Percentiles rank a stretch among this genome's conserved stretches.
Conservation (phyloP, 2,797 vertebrate genomes). For the Girardinus metallicus region DNA sequence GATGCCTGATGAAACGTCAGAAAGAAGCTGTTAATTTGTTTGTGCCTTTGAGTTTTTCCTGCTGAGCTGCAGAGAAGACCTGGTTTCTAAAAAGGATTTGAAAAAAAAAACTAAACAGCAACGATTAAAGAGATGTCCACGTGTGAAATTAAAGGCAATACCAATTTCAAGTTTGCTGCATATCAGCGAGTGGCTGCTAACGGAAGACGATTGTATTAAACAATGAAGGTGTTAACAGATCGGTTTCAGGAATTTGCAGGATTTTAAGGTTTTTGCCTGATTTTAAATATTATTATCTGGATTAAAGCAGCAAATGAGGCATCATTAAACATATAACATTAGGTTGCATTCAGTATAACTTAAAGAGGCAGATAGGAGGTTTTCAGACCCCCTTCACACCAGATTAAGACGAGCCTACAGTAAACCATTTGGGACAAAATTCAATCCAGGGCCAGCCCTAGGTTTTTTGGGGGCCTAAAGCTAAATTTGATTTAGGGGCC, state of each 20-base stretch:
- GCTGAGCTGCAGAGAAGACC: conserved; percentile 55
- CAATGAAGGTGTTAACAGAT: background rate
- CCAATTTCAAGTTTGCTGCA: conserved; percentile 21
- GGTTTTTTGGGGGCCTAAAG: background rate
- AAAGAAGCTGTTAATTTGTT: conserved; percentile 61
- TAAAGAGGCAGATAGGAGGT: conserved; percentile 6
- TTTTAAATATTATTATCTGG: conserved; percentile 13
- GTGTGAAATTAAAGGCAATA: conserved; percentile 33
- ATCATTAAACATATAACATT: conserved; percentile 10
- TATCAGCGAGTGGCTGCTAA: conserved; percentile 23
- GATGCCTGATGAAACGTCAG: conserved; percentile 31
- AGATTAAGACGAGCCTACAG: background rate
- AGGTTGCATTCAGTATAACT: conserved; percentile 9
- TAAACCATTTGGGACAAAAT: background rate
- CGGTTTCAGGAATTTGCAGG: conserved; percentile 18
- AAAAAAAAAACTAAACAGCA: conserved; percentile 7
- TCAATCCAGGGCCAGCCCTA: background rate
- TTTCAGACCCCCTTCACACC: background rate
- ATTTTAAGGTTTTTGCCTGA: conserved; percentile 2
- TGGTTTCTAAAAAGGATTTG: conserved; percentile 12
- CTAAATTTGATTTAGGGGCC: background rate
- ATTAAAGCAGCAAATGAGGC: conserved; percentile 4
- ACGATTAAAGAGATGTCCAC: conserved; percentile 4
- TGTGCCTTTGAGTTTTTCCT: conserved; percentile 76
- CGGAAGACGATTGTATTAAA: conserved; percentile 9